Percentiles rank a stretch among this genome's conserved stretches.
Evolutionary conservation across 2,113 vertebrate species (phyloP).

Genomic region (Myanophis thanlyinensis): DNA sequence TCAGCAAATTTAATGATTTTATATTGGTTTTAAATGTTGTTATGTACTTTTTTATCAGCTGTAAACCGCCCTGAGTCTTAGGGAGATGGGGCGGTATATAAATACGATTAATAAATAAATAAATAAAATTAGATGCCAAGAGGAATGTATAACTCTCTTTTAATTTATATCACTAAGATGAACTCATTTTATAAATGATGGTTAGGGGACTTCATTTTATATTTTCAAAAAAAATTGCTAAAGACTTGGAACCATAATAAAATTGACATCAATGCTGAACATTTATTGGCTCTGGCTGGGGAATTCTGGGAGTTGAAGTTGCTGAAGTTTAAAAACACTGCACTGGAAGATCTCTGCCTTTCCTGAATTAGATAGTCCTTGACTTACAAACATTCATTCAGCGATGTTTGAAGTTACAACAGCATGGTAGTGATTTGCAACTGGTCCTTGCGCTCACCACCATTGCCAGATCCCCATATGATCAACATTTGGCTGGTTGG

Average conservation of each 20-base stretch:
- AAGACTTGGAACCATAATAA: background rate
- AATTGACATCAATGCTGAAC: background rate
- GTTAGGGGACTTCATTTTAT: background rate
- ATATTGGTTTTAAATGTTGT: too few relatives aligned
- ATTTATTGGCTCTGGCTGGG: background rate
- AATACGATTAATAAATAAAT: too few relatives aligned
- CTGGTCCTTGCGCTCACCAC: too few relatives aligned
- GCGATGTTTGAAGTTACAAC: too few relatives aligned
- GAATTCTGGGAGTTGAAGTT: background rate
- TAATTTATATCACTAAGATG: background rate
- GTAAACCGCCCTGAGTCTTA: too few relatives aligned
- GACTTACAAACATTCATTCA: too few relatives aligned
- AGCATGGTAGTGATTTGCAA: too few relatives aligned
- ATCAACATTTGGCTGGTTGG: too few relatives aligned
- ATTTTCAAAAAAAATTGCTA: background rate
- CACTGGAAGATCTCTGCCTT: background rate
- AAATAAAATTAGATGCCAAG: background rate
- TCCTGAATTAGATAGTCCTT: background rate
- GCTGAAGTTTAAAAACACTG: background rate
- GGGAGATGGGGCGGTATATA: too few relatives aligned
- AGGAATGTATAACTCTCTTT: background rate
- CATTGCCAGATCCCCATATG: too few relatives aligned
- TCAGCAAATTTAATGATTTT: too few relatives aligned
- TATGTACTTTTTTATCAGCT: too few relatives aligned
- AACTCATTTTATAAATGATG: background rate